Percentiles rank a stretch among this genome's conserved stretches.
Evolutionary conservation across 2,797 vertebrate species (phyloP).

Genomic region (Coregonus sp.): DNA sequence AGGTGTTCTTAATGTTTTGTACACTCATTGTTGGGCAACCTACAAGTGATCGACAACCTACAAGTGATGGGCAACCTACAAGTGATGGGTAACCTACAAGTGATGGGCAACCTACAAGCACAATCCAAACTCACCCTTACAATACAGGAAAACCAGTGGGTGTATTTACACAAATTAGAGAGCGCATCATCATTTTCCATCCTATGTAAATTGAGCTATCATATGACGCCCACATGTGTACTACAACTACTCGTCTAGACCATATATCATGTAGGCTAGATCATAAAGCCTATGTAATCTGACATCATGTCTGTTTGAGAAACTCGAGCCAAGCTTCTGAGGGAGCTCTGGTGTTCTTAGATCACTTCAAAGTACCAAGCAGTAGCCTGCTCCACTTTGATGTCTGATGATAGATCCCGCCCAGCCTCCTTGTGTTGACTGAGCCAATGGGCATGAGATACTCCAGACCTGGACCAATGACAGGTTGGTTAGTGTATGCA

Average conservation of each 20-base stretch:
- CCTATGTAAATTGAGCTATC: not conserved
- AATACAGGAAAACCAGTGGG: not conserved
- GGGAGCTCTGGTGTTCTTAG: not conserved
- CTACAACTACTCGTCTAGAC: not conserved
- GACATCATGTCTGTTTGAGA: not conserved
- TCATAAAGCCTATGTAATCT: not conserved
- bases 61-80: no score
- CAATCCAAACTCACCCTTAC: not conserved
- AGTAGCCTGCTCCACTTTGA: not conserved
- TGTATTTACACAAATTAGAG: constrained; percentile 10
- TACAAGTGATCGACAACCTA: no score
- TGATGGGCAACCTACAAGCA: no score
- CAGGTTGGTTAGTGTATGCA: not conserved
- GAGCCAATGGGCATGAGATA: constrained; percentile 3
- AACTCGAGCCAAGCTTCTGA: constrained; percentile 1
- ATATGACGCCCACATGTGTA: not conserved
- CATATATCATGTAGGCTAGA: not conserved
- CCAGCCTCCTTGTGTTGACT: not conserved
- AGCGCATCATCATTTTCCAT: not conserved
- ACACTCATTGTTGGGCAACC: no score
- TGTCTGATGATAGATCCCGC: not conserved
- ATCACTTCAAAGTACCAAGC: no score
- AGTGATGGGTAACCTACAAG: no score
- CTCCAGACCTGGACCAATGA: constrained; percentile 3
- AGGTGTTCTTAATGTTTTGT: no score